Evolutionary conservation across 1,140 invertebrate genomes (phyloP).

Genomic region (Aphaenogaster rudis): DNA sequence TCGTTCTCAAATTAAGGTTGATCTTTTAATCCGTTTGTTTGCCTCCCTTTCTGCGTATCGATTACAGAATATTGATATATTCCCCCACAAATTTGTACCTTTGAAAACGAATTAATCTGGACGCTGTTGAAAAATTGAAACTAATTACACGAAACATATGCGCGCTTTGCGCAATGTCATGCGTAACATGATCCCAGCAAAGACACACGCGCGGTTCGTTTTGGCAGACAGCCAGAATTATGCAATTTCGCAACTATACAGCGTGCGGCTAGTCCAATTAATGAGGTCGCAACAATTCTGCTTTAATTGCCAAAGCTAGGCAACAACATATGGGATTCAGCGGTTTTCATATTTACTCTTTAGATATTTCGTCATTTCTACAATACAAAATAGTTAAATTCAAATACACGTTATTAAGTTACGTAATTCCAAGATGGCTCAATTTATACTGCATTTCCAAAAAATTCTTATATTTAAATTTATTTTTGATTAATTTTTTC

Average conservation of each 20-base stretch:
- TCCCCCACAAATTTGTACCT: background rate
- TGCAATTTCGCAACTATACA: conserved; percentile 45
- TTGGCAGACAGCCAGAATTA: conserved; percentile 52
- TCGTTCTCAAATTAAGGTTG: background rate
- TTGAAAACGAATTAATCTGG: background rate
- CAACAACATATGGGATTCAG: background rate
- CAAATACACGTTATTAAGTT: background rate
- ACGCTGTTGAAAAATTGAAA: conserved; percentile 19
- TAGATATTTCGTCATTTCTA: background rate
- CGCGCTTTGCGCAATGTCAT: conserved; percentile 25
- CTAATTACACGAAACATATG: conserved; percentile 27
- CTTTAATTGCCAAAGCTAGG: background rate
- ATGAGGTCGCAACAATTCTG: conserved; percentile 22
- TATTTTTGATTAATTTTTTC: background rate
- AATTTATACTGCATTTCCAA: background rate
- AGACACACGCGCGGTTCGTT: conserved; percentile 24
- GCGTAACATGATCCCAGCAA: conserved; percentile 6
- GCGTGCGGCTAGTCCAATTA: conserved; percentile 30
- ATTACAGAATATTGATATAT: conserved; percentile 6
- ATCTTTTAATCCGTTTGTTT: background rate
- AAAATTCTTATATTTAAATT: conserved; percentile 6
- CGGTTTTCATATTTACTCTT: background rate
- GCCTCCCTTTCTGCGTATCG: background rate
- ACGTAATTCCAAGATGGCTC: background rate
- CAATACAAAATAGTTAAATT: background rate